A percentile compares a stretch with the other conserved stretches of the same genome.
Conservation (phyloP, 2,113 vertebrate genomes). For the Lontra canadensis region DNA sequence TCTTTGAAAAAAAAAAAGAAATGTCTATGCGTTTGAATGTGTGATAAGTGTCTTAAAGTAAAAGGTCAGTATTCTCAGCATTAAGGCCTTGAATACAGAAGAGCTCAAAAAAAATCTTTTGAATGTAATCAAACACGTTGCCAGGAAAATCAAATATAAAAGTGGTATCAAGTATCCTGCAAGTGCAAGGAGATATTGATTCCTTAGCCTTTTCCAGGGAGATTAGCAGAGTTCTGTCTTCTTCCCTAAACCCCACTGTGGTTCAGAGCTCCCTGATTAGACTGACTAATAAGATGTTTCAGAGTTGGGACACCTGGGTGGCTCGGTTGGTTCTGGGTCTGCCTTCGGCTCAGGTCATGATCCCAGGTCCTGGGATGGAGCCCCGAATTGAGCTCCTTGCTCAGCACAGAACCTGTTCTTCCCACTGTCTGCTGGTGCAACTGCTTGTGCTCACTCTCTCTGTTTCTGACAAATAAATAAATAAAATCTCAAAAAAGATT, state of each 20-base stretch:
- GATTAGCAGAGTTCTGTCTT: background rate
- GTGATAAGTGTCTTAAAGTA: background rate
- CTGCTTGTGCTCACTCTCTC: background rate
- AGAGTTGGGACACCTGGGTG: background rate
- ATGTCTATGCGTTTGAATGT: background rate
- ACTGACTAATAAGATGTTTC: background rate
- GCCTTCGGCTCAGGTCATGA: background rate
- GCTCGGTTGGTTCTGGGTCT: too few species aligned
- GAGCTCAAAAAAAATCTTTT: background rate
- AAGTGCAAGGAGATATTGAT: background rate
- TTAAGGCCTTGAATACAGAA: background rate
- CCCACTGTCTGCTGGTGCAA: background rate
- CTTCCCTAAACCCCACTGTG: background rate
- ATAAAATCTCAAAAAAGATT: background rate
- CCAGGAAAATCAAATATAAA: conserved; percentile 19
- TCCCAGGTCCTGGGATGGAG: background rate
- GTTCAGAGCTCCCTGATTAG: background rate
- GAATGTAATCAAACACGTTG: background rate
- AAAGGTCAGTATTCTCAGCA: conserved; percentile 27
- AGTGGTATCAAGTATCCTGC: background rate
- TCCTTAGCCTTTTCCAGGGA: background rate
- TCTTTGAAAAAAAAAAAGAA: background rate
- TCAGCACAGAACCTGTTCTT: background rate
- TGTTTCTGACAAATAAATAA: background rate
- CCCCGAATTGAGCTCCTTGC: background rate